Evolutionary conservation across 2,797 vertebrate genomes (phyloP).

Genomic region (Chaunax sp.): DNA sequence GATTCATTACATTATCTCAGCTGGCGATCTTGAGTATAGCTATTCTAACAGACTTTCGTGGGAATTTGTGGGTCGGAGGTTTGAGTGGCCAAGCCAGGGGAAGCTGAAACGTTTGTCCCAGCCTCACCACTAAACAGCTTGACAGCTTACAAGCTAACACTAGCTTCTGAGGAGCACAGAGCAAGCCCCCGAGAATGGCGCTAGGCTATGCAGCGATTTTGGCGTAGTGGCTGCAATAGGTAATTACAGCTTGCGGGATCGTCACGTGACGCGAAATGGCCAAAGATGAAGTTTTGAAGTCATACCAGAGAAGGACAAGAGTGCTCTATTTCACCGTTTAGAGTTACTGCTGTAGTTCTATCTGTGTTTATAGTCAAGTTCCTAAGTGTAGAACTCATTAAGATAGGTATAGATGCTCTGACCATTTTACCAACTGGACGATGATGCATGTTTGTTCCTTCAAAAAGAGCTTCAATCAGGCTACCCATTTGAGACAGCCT

Average conservation of each 20-base stretch:
- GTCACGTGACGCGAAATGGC: neutral
- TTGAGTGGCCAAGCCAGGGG: constrained; percentile 67
- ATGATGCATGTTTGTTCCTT: no score
- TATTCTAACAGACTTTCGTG: constrained; percentile 41
- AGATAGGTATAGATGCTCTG: no score
- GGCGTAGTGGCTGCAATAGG: constrained; percentile 1
- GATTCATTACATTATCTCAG: constrained; percentile 82
- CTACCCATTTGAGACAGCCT: no score
- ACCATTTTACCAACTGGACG: no score
- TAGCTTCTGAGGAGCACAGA: constrained; percentile 71
- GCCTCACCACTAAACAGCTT: constrained; percentile 82
- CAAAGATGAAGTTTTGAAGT: neutral
- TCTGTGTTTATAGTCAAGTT: no score
- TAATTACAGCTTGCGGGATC: constrained; percentile 25
- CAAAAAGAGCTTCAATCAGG: no score
- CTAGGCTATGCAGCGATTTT: constrained; percentile 2
- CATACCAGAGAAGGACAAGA: neutral
- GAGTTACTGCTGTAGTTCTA: no score
- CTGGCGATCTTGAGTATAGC: constrained; percentile 53
- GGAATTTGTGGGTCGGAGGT: constrained; percentile 52
- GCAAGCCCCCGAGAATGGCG: constrained; percentile 25
- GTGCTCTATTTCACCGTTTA: no score
- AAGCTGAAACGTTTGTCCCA: constrained; percentile 80
- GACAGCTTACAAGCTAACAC: constrained; percentile 80
- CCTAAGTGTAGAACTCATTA: no score